Conservation (phyloP, 2,888 invertebrate species). For the Brassicogethes aeneus region DNA sequence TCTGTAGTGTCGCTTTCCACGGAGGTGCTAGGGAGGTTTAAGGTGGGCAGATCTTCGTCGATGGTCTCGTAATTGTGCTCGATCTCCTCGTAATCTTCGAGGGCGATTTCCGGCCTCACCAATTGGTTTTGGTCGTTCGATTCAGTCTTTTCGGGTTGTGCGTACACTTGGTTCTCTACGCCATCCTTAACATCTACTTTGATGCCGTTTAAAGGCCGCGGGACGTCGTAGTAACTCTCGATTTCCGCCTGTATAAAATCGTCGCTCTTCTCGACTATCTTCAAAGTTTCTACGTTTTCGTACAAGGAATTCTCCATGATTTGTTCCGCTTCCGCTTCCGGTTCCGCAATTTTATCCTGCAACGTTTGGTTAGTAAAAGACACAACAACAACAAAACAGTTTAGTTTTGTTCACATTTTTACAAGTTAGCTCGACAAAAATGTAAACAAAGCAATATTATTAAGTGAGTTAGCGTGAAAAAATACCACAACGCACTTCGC, state of each 20-base stretch:
- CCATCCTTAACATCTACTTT: conserved; percentile 1
- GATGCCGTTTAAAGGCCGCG: too few species aligned
- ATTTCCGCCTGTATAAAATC: conserved; percentile 31
- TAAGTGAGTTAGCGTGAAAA: conserved; percentile 6
- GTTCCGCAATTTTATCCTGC: conserved; percentile 30
- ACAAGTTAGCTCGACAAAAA: too few species aligned
- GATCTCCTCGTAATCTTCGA: conserved; percentile 9
- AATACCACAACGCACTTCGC: conserved; percentile 35
- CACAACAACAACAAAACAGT: too few species aligned
- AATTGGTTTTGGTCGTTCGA: not conserved
- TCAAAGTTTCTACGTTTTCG: conserved; percentile 23
- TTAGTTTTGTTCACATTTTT: too few species aligned
- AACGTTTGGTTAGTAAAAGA: conserved; percentile 26
- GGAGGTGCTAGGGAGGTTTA: conserved; percentile 11
- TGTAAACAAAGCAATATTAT: not conserved
- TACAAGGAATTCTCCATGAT: conserved; percentile 20
- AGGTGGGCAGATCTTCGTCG: conserved; percentile 19
- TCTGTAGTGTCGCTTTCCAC: conserved; percentile 12
- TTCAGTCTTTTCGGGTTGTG: not conserved
- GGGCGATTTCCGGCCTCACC: not conserved
- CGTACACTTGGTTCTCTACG: not conserved
- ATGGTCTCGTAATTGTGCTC: conserved; percentile 26
- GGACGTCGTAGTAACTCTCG: conserved; percentile 26
- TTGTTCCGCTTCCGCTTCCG: conserved; percentile 19
- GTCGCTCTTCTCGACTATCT: conserved; percentile 18